Base-by-base conservation (phyloP, 1,140 invertebrate species). In the Drosophila subobscura region DNA sequence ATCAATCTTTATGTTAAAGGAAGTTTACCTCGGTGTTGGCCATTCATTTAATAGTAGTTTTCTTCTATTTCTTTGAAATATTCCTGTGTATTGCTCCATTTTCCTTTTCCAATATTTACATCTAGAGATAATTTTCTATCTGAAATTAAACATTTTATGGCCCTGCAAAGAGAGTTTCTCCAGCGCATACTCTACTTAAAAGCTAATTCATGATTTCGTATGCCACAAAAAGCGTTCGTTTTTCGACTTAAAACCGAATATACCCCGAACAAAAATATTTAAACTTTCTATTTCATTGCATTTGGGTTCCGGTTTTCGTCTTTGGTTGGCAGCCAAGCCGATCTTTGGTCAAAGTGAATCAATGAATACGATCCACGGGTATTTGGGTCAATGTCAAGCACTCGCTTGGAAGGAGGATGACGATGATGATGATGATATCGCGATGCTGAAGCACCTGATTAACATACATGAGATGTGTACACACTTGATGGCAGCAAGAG, bases 361-460 rank as follows among this genome's bases (percentile, higher is more conserved):
- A 77, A 74, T 71, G 76, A 85, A 80, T 79, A 63, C 55, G 33
- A 37, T 37, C 33, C 10, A 74, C 65, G 57, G 52, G 41, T 37
- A 78, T 83, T 80, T 86, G 78, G 81, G 81, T 86, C 81, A 86
- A 86, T 86, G 81, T 86, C 81, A 88, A 60, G 53, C 60, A 66
- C 29, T 66, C 51, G 64, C 57, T 50, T 56, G 50, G 46, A 77
- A 33, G 52, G 52, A 42, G 27, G 51, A 33, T 40, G 47, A 23
- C 23, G 45, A 46, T 67, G 22, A 20, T n/a, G 37, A 41, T 23
- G 41, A 42, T 64, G 61, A 71, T 76, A 72, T 85, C 55, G 54
- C 54, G 40, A 59, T 84, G 71, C 63, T 60, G 45, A 47, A 61
- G 56, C 66, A 55, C 47, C 49, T 80, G 68, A 79, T 85, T 85